phyloP scores from a whole-genome alignment of 2,113 vertebrate genomes.

The Perognathus longimembris region DNA sequence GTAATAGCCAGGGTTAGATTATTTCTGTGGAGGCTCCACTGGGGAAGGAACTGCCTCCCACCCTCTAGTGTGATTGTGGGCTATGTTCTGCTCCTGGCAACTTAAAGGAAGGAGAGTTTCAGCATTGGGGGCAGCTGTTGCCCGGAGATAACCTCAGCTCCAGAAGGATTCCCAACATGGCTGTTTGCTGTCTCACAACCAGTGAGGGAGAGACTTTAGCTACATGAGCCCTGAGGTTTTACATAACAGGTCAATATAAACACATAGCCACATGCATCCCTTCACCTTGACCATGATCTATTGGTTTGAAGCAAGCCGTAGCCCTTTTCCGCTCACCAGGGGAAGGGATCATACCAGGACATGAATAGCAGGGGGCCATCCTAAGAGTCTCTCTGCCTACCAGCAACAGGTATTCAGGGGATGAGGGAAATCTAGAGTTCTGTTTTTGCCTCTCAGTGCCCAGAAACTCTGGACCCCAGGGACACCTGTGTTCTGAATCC shows the following conservation, averaged over 20 bases:
- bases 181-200: not conserved
- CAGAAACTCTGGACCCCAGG: slow-evolving; percentile 93
- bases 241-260: not conserved
- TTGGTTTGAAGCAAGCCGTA: not conserved
- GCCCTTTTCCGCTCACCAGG: not conserved
- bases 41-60: not conserved
- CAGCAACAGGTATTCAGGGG: not conserved
- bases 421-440: not conserved
- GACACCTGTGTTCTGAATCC: slow-evolving; percentile 95
- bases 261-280: accelerated
- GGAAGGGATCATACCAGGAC: not conserved
- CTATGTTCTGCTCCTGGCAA: not conserved
- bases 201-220: not conserved
- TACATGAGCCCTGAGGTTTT: not conserved
- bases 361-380: not conserved
- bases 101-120: not conserved
- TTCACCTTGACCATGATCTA: not conserved
- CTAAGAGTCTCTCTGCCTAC: not conserved
- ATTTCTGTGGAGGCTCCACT: not conserved
- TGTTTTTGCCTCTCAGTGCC: slow-evolving; percentile 89
- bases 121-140: not conserved
- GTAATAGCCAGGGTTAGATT: not conserved
- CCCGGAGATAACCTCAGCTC: not conserved
- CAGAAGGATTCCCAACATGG: not conserved
- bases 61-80: not conserved